Conservation (phyloP, 2,113 vertebrate genomes). For the Trogon melanurus region DNA sequence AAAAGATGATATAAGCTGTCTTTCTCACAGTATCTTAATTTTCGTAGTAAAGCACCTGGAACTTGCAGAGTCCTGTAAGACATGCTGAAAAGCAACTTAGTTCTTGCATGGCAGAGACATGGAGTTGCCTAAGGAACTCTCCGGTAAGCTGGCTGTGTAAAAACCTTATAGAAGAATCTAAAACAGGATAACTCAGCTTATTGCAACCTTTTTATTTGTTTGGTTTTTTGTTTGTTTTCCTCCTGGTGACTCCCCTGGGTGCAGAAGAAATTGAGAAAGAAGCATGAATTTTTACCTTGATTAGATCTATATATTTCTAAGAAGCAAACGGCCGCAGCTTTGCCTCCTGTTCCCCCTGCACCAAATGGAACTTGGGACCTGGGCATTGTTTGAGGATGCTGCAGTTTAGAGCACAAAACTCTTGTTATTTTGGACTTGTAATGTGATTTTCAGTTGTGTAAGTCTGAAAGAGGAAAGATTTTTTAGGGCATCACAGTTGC, state of each 20-base stretch:
- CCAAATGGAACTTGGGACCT: background rate
- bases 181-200: accelerated
- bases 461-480: background rate
- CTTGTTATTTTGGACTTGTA: background rate
- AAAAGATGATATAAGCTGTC: background rate
- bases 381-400: background rate
- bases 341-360: background rate
- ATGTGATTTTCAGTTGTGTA: background rate
- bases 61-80: background rate
- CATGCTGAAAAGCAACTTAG: background rate
- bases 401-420: background rate
- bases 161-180: background rate
- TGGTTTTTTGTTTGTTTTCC: no score
- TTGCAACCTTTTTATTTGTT: background rate
- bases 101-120: background rate
- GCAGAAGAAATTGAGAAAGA: background rate
- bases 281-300: background rate
- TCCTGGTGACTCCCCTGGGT: background rate
- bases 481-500: background rate
- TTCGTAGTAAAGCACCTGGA: background rate
- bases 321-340: background rate
- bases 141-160: background rate
- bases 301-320: background rate
- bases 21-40: background rate
- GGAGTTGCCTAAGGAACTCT: background rate